Base-by-base conservation (phyloP, 64 coral and sea anemone genomes). In the Actinia tenebrosa region DNA sequence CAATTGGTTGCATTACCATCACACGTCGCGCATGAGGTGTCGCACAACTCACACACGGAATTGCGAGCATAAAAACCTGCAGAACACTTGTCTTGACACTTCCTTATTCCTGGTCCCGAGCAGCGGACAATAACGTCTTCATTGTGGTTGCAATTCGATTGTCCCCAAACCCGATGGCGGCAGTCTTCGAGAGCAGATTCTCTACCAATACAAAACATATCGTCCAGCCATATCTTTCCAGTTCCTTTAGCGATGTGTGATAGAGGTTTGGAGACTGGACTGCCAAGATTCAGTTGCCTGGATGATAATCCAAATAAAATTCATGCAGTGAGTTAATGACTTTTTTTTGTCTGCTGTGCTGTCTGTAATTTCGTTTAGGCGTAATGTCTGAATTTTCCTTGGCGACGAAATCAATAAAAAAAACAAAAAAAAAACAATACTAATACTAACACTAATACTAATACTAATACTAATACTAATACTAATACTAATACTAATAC, bases 151-250 rank as follows among this genome's bases (percentile, higher is more conserved):
- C 90, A 92, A 44, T 92, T 92, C 16, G 90, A 87, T 23, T 75
- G 3, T 2, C 90, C 90, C 90, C 90, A 92, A 5, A 77, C 13
- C 20, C 71, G 77, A 44, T 87, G 90, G 3, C 25, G n/a, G 45
- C 90, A 92, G 8, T 92, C 45, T 52, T 86, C 52, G 3, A 92
- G 79, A 18, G 60, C 6, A 69, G 64, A 66, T 45, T 92, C 90
- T 9, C 45, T 44, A 11, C 90, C 90, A 3, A 55, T 44, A 52
- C 90, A 92, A 53, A 82, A 81, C 79, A 92, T 86, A 69, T 92
- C 90, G 46, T 92, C 90, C 37, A 92, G 85, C 90, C 90, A 92
- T 15, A 87, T 79, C 42, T 87, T 87, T 8, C 90, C 85, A 2
- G 85, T 91, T 18, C 83, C 83, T 85, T 85, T 85, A 27, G 83